Evolutionary conservation across 2,888 invertebrate species (phyloP), one percentile per base, ranked within the genome.

Genomic region (Apodemia zela): DNA sequence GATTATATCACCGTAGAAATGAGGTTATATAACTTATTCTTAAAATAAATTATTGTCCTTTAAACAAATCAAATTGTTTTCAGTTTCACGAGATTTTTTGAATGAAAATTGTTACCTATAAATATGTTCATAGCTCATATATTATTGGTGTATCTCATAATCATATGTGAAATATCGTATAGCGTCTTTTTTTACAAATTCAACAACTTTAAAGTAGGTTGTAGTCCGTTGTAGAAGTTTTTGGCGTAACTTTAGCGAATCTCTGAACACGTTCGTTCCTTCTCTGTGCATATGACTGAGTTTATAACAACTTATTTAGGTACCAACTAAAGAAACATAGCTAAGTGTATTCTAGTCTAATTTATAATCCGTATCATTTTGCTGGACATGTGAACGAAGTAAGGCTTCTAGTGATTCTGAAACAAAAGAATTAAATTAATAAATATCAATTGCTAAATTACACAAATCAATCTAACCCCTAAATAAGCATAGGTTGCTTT

Each of bases 171-270:
- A 89, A 71, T 84, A 91, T 66, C 91, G 90, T 67, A 90, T 91
- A 0, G 91, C 91, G 89, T 91, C 91, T 70, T 91, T 91, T 73
- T 91, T 91, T 11, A 91, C 87, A 69, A 89, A 91, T 68, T 91
- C 90, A 38, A 87, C 84, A 47, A 84, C 90, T 80, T 91, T 84
- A 70, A 90, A 86, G 65, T 91, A 91, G 42, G 89, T 87, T 61
- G 88, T 87, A 7, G 84, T 84, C 67, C 90, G 75, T 77, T 84
- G 82, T 3, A 91, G 71, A 15, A 91, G 76, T 76, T 91, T 91
- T 72, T 88, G 89, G 1, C 89, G 81, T 72, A 90, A 77, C 83
- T 84, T 89, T 68, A 90, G 72, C 61, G 90, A 85, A 83, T 91
- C 91, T 73, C 85, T 82, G 79, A 89, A 89, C 66, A 90, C 85